Evolutionary conservation across 2,888 invertebrate genomes (phyloP).

Genomic region (Lysandra coridon): DNA sequence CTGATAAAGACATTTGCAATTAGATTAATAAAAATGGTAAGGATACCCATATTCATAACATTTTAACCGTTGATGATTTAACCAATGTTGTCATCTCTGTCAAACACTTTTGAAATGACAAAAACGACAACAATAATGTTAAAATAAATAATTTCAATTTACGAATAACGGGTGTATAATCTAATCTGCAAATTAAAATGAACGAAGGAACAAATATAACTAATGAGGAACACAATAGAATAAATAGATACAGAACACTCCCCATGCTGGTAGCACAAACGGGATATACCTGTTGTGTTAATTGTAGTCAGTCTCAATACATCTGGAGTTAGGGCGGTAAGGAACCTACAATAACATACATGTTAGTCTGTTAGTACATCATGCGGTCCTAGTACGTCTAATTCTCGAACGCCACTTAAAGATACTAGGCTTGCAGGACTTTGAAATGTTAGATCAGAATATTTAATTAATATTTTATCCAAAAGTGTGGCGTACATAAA

Average conservation of each 20-base stretch:
- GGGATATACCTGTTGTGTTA: conserved; percentile 75
- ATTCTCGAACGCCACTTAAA: neutral
- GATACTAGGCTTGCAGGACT: neutral
- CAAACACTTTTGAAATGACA: neutral
- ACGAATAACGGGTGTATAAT: neutral
- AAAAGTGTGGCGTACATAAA: neutral
- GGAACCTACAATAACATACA: conserved; percentile 65
- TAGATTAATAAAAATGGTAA: neutral
- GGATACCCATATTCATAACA: neutral
- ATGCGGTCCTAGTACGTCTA: conserved; percentile 5
- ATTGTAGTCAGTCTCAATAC: conserved; percentile 79
- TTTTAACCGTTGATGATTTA: neutral
- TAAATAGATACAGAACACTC: conserved; percentile 68
- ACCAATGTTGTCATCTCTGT: neutral
- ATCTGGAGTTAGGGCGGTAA: conserved; percentile 79
- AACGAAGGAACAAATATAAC: neutral
- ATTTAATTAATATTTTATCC: neutral
- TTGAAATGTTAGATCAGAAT: neutral
- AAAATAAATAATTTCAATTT: neutral
- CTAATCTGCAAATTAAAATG: neutral
- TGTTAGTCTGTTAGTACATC: conserved; percentile 48
- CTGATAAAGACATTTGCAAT: conserved; percentile 2
- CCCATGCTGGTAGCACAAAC: conserved; percentile 59
- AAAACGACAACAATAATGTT: neutral
- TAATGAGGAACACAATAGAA: conserved; percentile 39